A percentile compares a stretch with the other conserved stretches of the same genome.
phyloP scores from a whole-genome alignment of 2,113 vertebrate species.

The Thamnaconus septentrionalis region DNA sequence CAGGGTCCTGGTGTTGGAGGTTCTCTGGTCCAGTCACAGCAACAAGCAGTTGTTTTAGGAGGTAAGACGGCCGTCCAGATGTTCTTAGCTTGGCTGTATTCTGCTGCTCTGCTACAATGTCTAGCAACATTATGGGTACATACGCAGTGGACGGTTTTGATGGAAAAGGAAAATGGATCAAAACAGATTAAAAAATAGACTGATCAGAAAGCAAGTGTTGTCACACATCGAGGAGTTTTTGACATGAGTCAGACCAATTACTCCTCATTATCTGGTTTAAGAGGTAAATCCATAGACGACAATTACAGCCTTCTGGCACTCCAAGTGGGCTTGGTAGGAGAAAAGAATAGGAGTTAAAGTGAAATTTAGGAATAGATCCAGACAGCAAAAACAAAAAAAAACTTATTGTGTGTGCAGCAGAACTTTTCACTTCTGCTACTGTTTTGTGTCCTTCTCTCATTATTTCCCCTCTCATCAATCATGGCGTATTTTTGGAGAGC shows the following conservation, averaged over 20 bases:
- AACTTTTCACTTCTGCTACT: constrained; percentile 1
- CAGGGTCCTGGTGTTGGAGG: constrained; percentile 24
- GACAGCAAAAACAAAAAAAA: constrained; percentile 11
- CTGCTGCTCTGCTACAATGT: too few species aligned
- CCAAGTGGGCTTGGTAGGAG: too few species aligned
- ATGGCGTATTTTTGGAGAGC: constrained; percentile 19
- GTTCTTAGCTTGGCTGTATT: too few species aligned
- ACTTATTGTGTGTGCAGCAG: constrained; percentile 20
- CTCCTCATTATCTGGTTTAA: too few species aligned
- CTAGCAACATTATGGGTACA: constrained; percentile 27
- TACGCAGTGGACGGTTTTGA: constrained; percentile 25
- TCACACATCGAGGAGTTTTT: too few species aligned
- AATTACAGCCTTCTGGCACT: too few species aligned
- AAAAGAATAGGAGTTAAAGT: too few species aligned
- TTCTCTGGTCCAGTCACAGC: constrained; percentile 15
- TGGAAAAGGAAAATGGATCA: constrained; percentile 23
- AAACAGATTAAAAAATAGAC: constrained; percentile 9
- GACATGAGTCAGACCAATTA: too few species aligned
- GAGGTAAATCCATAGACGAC: too few species aligned
- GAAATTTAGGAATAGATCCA: background rate
- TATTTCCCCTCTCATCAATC: constrained; percentile 35
- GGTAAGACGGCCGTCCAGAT: too few species aligned
- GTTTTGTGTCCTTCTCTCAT: constrained; percentile 31
- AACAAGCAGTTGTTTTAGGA: background rate
- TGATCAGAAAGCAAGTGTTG: too few species aligned